Conservation (phyloP, 2,113 vertebrate species). For the Echinops telfairi region DNA sequence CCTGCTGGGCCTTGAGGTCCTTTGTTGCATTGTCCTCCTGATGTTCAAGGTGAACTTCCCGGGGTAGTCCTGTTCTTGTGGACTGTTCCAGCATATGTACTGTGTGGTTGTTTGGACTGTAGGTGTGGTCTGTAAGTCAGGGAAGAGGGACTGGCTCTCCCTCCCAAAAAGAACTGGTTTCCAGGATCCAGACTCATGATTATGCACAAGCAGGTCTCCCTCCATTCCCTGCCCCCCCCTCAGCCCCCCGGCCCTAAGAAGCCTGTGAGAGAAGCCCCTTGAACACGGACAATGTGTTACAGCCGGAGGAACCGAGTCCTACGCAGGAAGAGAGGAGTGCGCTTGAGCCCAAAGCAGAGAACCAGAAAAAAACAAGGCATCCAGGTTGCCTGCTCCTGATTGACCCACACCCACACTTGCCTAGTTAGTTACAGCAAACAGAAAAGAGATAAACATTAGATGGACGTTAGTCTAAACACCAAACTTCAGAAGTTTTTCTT, state of each 20-base stretch:
- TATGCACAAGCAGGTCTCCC: background rate
- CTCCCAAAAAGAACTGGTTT: conserved; percentile 19
- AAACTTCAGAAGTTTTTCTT: conserved; percentile 79
- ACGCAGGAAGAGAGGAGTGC: background rate
- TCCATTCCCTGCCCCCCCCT: too few relatives aligned
- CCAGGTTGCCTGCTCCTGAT: conserved; percentile 70
- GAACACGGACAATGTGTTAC: background rate
- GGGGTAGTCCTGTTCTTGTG: background rate
- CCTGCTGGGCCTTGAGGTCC: background rate
- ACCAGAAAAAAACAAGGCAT: conserved; percentile 50
- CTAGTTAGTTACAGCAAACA: conserved; percentile 77
- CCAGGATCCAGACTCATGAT: background rate
- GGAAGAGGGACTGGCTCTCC: background rate
- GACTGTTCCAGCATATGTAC: background rate
- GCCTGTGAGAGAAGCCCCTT: background rate
- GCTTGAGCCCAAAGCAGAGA: background rate
- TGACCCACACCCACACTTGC: conserved; percentile 74
- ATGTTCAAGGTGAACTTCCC: background rate
- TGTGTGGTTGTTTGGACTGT: background rate
- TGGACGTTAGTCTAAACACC: conserved; percentile 82
- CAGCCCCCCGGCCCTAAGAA: background rate
- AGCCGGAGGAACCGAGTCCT: conserved; percentile 58
- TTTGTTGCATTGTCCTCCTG: conserved; percentile 34
- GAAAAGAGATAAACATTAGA: conserved; percentile 81
- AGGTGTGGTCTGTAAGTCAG: background rate